These are phyloP conservation scores for Cephus rjabovi DNA, from an alignment of 2,888 invertebrate genomes.

Conservation along the genomic window DNA sequence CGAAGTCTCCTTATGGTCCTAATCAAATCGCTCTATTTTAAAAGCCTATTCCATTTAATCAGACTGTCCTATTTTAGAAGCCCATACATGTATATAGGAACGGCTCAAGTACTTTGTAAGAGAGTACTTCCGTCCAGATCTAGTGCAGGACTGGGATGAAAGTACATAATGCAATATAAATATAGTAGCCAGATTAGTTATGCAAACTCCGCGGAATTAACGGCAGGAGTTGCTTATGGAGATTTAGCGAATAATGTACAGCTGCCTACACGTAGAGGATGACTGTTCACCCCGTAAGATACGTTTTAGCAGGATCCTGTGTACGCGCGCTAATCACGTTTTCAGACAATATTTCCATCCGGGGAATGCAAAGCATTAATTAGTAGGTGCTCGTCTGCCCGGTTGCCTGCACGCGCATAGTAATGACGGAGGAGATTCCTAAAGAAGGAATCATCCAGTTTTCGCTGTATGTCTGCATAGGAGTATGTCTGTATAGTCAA, in stretches of 20 bases:
- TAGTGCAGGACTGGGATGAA: background rate
- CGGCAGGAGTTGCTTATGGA: slow-evolving; percentile 1
- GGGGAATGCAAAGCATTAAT: background rate
- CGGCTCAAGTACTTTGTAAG: background rate
- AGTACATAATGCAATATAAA: background rate
- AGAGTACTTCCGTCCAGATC: background rate
- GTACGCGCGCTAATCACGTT: background rate
- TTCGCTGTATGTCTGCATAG: too few species aligned
- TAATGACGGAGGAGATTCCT: background rate
- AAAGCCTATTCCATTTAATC: too few species aligned
- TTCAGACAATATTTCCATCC: background rate
- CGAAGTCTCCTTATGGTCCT: too few species aligned
- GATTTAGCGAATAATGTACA: background rate
- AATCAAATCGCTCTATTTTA: too few species aligned
- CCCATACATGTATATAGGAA: background rate
- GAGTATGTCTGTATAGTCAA: too few species aligned
- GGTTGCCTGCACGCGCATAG: background rate
- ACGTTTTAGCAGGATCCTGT: background rate
- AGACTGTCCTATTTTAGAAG: too few species aligned
- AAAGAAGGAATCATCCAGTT: background rate
- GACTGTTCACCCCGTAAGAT: background rate
- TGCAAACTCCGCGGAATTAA: background rate
- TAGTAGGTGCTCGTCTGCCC: background rate
- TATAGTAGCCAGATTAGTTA: background rate
- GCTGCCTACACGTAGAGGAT: background rate